Evolutionary conservation across 2,888 invertebrate genomes (phyloP).

Genomic region (Choristoneura rosaceana): DNA sequence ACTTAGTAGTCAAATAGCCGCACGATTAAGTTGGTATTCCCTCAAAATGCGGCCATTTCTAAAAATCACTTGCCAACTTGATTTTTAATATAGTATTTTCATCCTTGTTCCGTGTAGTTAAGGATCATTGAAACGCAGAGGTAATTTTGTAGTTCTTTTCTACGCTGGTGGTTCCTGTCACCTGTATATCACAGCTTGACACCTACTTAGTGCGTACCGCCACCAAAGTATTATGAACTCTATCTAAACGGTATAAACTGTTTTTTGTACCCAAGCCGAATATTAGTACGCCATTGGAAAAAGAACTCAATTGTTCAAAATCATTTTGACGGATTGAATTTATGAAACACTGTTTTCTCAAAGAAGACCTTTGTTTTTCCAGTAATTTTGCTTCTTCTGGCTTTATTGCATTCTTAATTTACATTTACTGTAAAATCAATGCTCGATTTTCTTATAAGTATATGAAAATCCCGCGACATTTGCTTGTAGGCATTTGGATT

Average conservation of each 20-base stretch:
- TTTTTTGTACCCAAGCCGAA: slow-evolving; percentile 19
- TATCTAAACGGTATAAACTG: neutral
- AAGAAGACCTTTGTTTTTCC: neutral
- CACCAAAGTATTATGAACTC: slow-evolving; percentile 40
- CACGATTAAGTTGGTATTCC: neutral
- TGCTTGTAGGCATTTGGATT: neutral
- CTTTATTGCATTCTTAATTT: neutral
- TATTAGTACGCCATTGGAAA: neutral
- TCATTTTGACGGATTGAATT: neutral
- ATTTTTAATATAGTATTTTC: neutral
- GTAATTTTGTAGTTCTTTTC: slow-evolving; percentile 45
- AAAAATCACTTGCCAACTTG: neutral
- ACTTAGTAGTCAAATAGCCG: neutral
- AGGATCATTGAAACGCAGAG: slow-evolving; percentile 24
- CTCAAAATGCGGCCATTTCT: slow-evolving; percentile 4
- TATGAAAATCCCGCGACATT: neutral
- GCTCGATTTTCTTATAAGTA: neutral
- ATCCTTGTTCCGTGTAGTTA: slow-evolving; percentile 30
- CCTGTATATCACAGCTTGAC: slow-evolving; percentile 73
- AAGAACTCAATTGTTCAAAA: neutral
- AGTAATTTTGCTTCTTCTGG: neutral
- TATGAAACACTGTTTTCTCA: neutral
- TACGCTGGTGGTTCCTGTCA: slow-evolving; percentile 69
- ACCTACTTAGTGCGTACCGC: slow-evolving; percentile 57
- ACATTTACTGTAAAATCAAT: neutral